phyloP scores from a whole-genome alignment of 2,113 vertebrate species.

The Cisticola juncidis region DNA sequence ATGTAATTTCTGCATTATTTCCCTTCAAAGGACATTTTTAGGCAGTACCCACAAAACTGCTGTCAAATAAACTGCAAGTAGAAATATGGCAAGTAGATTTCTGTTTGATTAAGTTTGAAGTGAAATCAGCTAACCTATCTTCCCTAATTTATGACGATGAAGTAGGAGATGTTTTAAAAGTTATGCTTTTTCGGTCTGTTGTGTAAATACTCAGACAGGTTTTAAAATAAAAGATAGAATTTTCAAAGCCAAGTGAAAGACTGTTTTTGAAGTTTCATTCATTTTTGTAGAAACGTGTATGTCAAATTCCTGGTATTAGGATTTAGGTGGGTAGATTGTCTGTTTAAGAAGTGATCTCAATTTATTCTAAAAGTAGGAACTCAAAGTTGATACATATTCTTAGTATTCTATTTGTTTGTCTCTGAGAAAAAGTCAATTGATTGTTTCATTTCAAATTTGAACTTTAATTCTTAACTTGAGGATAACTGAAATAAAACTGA shows the following conservation, averaged over 20 bases:
- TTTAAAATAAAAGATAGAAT: background rate
- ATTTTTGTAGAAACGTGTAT: background rate
- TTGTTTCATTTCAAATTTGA: background rate
- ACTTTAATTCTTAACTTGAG: background rate
- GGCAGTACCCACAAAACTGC: background rate
- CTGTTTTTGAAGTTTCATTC: background rate
- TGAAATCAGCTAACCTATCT: background rate
- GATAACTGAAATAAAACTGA: background rate
- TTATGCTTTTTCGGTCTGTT: background rate
- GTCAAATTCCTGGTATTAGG: background rate
- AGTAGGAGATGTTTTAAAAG: background rate
- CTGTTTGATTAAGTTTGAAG: background rate
- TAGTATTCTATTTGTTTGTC: background rate
- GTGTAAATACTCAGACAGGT: background rate
- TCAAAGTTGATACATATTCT: background rate
- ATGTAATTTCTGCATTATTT: background rate
- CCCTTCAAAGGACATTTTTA: background rate
- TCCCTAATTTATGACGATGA: background rate
- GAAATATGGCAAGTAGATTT: background rate
- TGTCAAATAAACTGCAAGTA: background rate
- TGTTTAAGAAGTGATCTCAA: background rate
- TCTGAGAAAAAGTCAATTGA: background rate
- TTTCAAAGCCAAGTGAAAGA: background rate
- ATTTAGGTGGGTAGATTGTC: background rate
- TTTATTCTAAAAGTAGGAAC: background rate